Evolutionary conservation across 2,797 vertebrate genomes (phyloP).

Genomic region (Neomorphus geoffroyi): DNA sequence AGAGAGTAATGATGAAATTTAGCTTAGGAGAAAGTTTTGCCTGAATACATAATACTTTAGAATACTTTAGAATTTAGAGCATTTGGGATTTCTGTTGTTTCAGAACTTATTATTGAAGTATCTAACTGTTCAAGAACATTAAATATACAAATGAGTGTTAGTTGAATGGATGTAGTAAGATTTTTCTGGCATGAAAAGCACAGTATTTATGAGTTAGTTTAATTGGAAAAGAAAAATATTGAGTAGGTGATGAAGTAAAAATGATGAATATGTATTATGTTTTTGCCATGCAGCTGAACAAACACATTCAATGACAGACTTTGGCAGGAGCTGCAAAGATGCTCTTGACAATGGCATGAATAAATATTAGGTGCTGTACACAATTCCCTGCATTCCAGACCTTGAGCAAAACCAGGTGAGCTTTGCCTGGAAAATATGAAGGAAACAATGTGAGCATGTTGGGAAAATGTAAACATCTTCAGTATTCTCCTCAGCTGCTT

Average conservation of each 20-base stretch:
- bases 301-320: constrained; percentile 73
- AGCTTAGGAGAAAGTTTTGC: not conserved
- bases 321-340: constrained; percentile 76
- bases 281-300: constrained; percentile 78
- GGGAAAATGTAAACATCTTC: constrained; percentile 56
- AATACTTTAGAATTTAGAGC: constrained; percentile 41
- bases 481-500: constrained; percentile 21
- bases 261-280: constrained; percentile 75
- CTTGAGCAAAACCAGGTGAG: constrained; percentile 78
- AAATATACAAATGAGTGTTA: constrained; percentile 58
- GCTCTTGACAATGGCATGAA: constrained; percentile 74
- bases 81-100: constrained; percentile 55
- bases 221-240: constrained; percentile 75
- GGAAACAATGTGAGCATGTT: constrained; percentile 54
- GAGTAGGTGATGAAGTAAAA: constrained; percentile 75
- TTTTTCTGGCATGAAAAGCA: constrained; percentile 66
- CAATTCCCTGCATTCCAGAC: constrained; percentile 58
- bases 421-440: constrained; percentile 63
- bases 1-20: not conserved
- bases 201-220: constrained; percentile 78
- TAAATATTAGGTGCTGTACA: constrained; percentile 76
- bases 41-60: not conserved
- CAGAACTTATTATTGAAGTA: constrained; percentile 49
- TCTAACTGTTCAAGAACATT: constrained; percentile 29
- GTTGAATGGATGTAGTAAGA: constrained; percentile 56